Evolutionary conservation across 2,797 vertebrate genomes (phyloP).

Genomic region (Peromyscus melanophrys): DNA sequence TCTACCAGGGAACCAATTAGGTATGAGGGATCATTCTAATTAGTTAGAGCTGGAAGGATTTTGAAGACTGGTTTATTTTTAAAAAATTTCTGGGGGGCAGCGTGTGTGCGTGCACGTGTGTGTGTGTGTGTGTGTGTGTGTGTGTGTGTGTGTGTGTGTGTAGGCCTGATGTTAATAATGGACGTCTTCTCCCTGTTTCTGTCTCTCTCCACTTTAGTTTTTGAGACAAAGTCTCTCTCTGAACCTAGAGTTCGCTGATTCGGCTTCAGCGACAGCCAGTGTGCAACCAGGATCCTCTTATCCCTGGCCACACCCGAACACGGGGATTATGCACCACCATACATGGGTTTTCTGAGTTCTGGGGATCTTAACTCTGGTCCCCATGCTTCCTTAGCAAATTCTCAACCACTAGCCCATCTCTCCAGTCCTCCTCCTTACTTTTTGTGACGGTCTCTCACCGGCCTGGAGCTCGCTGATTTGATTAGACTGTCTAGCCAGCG

Average conservation of each 20-base stretch:
- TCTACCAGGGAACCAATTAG: conserved; percentile 73
- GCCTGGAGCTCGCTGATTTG: not conserved
- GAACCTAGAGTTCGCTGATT: not conserved
- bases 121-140: not conserved
- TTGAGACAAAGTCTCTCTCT: not conserved
- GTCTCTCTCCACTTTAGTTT: not conserved
- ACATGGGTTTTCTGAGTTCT: not conserved
- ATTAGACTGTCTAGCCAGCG: not conserved
- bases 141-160: not conserved
- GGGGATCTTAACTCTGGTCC: not conserved
- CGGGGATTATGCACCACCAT: not conserved
- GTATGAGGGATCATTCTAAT: not conserved
- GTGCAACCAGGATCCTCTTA: not conserved
- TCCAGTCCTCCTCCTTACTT: not conserved
- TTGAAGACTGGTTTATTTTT: conserved; percentile 62
- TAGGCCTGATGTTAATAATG: not conserved
- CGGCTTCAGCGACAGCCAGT: not conserved
- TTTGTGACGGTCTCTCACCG: not conserved
- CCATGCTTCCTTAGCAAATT: not conserved
- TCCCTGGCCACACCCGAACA: not conserved
- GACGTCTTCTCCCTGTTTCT: not conserved
- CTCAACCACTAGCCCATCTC: not conserved
- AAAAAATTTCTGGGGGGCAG: not conserved
- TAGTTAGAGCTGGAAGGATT: conserved; percentile 61
- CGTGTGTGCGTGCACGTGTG: fast-evolving